Percentiles rank a stretch among this genome's conserved stretches.
phyloP scores from a whole-genome alignment of 1,140 invertebrate species.

The Pollicipes pollicipes region DNA sequence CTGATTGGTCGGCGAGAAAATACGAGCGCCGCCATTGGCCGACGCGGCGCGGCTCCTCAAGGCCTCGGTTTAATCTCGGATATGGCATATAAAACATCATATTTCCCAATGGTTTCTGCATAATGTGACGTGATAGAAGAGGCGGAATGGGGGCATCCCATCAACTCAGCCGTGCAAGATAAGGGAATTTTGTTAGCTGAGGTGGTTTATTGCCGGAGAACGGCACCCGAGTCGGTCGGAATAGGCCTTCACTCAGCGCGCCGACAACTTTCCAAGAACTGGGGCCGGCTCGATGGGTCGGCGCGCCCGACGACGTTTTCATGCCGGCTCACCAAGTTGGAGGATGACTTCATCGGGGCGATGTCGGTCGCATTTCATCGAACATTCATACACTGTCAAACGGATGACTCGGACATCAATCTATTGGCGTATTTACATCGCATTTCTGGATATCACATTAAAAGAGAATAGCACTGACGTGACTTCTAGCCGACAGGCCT shows the following conservation, averaged over 20 bases:
- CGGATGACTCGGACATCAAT: background rate
- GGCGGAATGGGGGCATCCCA: background rate
- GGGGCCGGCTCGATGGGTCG: background rate
- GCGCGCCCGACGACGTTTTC: background rate
- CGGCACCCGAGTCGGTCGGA: background rate
- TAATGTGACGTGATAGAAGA: background rate
- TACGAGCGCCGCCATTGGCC: background rate
- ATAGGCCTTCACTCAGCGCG: background rate
- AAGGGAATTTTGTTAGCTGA: background rate
- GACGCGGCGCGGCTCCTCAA: background rate
- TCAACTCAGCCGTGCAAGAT: background rate
- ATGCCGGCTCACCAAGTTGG: background rate
- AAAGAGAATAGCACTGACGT: background rate
- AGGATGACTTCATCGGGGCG: background rate
- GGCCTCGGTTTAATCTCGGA: background rate
- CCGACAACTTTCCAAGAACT: background rate
- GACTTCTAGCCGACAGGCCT: background rate
- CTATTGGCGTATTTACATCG: constrained; percentile 1
- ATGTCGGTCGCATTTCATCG: background rate
- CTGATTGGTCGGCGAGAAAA: background rate
- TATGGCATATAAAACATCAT: constrained; percentile 2
- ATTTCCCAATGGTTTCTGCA: constrained; percentile 1
- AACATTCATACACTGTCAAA: background rate
- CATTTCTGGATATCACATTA: background rate
- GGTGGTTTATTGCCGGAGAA: background rate